Evolutionary conservation across 2,888 invertebrate species (phyloP).

Genomic region (Agrochola macilenta): DNA sequence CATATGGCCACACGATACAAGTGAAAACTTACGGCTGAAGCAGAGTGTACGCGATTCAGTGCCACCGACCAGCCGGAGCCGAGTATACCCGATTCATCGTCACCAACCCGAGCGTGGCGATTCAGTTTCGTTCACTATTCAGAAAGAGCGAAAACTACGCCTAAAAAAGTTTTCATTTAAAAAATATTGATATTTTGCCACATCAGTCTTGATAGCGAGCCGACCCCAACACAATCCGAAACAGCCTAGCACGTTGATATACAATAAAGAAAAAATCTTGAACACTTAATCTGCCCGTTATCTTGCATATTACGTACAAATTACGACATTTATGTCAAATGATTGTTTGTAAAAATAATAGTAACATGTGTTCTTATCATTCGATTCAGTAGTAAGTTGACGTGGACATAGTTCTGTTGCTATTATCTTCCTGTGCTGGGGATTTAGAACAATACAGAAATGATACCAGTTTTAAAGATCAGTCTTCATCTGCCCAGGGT

Average conservation of each 20-base stretch:
- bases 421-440: background rate
- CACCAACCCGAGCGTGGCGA: too few relatives aligned
- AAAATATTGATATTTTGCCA: too few relatives aligned
- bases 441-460: background rate
- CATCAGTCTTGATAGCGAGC: background rate
- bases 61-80: too few relatives aligned
- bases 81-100: too few relatives aligned
- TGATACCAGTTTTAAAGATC: too few relatives aligned
- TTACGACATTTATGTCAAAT: slow-evolving; percentile 48
- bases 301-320: slow-evolving; percentile 41
- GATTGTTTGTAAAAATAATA: slow-evolving; percentile 41
- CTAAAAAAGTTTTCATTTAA: background rate
- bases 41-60: too few relatives aligned
- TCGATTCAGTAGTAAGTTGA: slow-evolving; percentile 4
- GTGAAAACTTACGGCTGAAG: too few relatives aligned
- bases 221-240: slow-evolving; percentile 11
- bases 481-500: background rate
- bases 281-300: slow-evolving; percentile 29
- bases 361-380: slow-evolving; percentile 33
- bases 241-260: background rate
- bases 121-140: too few relatives aligned
- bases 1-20: too few relatives aligned
- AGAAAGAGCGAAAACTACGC: too few relatives aligned
- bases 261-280: slow-evolving; percentile 24
- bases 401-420: background rate